phyloP scores from a whole-genome alignment of 2,113 vertebrate genomes.

The Myrmecobius fasciatus region DNA sequence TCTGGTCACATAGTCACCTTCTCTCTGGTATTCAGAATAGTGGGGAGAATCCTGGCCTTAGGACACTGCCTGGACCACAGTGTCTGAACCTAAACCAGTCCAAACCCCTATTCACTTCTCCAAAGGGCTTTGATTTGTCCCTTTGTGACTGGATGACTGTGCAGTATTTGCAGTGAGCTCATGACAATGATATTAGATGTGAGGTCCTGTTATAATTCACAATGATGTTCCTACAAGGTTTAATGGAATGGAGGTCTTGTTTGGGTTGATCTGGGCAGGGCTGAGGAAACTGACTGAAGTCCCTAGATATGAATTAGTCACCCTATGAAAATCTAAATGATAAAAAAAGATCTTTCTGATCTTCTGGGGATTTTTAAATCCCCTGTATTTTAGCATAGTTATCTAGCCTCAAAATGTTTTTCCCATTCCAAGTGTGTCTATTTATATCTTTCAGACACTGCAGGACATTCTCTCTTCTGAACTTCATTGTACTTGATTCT shows the following conservation, averaged over 20 bases:
- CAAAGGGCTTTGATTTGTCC: neutral
- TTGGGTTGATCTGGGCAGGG: neutral
- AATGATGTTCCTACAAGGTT: neutral
- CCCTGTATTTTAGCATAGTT: neutral
- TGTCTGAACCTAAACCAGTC: neutral
- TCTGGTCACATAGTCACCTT: neutral
- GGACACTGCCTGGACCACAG: neutral
- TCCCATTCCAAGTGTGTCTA: neutral
- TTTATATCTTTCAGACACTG: constrained; percentile 1
- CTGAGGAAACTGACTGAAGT: neutral
- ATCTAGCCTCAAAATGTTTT: constrained; percentile 3
- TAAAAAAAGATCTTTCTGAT: neutral
- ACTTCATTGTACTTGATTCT: neutral
- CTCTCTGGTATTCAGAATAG: neutral
- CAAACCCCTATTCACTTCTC: neutral
- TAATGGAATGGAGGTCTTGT: neutral
- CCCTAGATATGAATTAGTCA: neutral
- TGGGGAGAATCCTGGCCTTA: neutral
- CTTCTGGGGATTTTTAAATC: neutral
- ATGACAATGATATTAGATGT: neutral
- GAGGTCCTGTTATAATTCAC: neutral
- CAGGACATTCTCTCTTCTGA: neutral
- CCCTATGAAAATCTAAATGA: neutral
- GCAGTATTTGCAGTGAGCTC: neutral
- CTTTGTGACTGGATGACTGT: neutral